A percentile compares a stretch with the other conserved stretches of the same genome.
Evolutionary conservation across 2,888 invertebrate genomes (phyloP).

Genomic region (Lathronympha strigana): DNA sequence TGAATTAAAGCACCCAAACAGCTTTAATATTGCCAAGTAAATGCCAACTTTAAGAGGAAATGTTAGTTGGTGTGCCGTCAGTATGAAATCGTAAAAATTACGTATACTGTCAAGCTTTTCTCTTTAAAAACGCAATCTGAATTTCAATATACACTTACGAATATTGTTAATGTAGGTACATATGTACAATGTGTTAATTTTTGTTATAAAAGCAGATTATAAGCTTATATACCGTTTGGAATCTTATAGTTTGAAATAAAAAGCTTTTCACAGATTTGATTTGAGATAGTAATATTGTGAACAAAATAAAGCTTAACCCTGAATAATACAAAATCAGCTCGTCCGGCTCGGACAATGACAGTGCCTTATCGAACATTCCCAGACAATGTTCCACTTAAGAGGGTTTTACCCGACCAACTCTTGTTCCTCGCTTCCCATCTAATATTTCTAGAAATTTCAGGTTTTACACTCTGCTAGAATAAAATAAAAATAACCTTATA

Average conservation of each 20-base stretch:
- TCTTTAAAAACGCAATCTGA: neutral
- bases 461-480: neutral
- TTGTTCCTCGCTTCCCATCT: neutral
- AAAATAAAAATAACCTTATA: neutral
- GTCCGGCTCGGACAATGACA: slow-evolving; percentile 11
- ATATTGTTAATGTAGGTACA: neutral
- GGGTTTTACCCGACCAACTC: slow-evolving; percentile 9
- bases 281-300: too few relatives aligned
- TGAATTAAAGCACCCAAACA: slow-evolving; percentile 17
- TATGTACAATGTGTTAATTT: too few relatives aligned
- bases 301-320: slow-evolving; percentile 3
- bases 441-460: neutral
- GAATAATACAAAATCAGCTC: slow-evolving; percentile 4
- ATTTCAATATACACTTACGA: neutral
- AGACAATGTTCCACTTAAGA: slow-evolving; percentile 17
- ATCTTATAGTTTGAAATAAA: too few relatives aligned
- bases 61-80: neutral
- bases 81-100: neutral
- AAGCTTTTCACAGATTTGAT: too few relatives aligned
- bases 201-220: too few relatives aligned
- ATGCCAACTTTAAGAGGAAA: neutral
- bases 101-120: neutral
- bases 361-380: slow-evolving; percentile 4
- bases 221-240: too few relatives aligned
- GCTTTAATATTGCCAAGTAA: slow-evolving; percentile 7